These are phyloP conservation scores for Neelides folsomi DNA, from an alignment of 2,888 invertebrate species.

Conservation along the genomic window DNA sequence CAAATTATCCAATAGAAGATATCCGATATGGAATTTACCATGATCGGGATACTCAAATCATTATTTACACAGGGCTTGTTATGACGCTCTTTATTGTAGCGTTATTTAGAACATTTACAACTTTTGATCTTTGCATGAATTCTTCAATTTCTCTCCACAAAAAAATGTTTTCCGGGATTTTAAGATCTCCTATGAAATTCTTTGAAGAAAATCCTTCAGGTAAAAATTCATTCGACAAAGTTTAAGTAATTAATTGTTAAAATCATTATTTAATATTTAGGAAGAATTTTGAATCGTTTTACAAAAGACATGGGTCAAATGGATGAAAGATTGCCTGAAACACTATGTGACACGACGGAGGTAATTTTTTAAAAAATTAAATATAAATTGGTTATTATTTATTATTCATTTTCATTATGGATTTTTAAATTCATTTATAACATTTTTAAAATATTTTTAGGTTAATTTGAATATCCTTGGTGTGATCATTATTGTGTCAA, in stretches of 20 bases:
- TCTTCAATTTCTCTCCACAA: slow-evolving; percentile 68
- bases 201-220: slow-evolving; percentile 80
- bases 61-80: slow-evolving; percentile 23
- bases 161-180: slow-evolving; percentile 64
- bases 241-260: slow-evolving; percentile 1
- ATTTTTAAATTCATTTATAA: no score
- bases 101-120: slow-evolving; percentile 47
- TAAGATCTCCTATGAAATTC: slow-evolving; percentile 68
- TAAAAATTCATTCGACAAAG: slow-evolving; percentile 36
- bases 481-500: slow-evolving; percentile 21
- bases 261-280: slow-evolving; percentile 5
- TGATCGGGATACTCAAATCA: slow-evolving; percentile 16
- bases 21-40: neutral
- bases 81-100: slow-evolving; percentile 19
- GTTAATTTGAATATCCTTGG: slow-evolving; percentile 35
- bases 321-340: slow-evolving; percentile 25
- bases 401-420: no score
- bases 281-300: slow-evolving; percentile 23
- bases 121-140: slow-evolving; percentile 62
- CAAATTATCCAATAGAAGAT: no score
- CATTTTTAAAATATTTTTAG: no score
- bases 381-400: no score
- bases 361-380: slow-evolving; percentile 7
- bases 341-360: slow-evolving; percentile 27
- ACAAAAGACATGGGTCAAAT: slow-evolving; percentile 27